Percentiles rank a stretch among this genome's conserved stretches.
Conservation (phyloP, 2,888 invertebrate species). For the Eueremaeus valkanovi region DNA sequence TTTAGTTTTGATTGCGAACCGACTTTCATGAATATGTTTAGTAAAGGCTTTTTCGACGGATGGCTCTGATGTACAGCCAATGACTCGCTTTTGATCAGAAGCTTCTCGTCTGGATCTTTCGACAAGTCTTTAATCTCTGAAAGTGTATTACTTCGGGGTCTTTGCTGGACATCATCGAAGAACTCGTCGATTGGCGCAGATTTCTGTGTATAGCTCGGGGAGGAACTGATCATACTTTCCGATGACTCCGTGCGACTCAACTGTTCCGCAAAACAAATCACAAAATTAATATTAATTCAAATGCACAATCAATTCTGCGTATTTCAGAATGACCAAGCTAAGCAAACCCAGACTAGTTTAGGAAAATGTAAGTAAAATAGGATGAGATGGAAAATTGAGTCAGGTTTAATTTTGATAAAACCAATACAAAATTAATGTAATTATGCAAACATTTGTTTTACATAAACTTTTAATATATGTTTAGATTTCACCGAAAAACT, state of each 20-base stretch:
- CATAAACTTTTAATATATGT: no score
- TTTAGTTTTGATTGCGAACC: constrained; percentile 47
- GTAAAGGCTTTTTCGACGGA: constrained; percentile 51
- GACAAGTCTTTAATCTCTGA: neutral
- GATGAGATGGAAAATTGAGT: no score
- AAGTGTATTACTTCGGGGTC: constrained; percentile 19
- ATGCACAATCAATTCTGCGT: no score
- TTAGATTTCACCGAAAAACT: no score
- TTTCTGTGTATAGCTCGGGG: constrained; percentile 46
- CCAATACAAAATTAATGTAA: no score
- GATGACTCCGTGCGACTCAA: constrained; percentile 36
- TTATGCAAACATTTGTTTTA: no score
- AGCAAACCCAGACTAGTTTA: no score
- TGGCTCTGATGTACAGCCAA: constrained; percentile 22
- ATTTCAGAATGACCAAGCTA: no score
- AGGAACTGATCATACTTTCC: constrained; percentile 33
- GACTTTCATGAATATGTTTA: constrained; percentile 52
- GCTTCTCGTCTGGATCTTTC: neutral
- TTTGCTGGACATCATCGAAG: neutral
- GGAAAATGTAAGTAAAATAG: no score
- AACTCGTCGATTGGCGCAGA: constrained; percentile 42
- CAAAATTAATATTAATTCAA: no score
- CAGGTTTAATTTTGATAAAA: no score
- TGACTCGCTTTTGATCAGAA: constrained; percentile 8
- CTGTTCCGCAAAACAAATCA: no score